Evolutionary conservation across 64 coral and sea anemone genomes (phyloP).

Genomic region (Anthopleura sola): DNA sequence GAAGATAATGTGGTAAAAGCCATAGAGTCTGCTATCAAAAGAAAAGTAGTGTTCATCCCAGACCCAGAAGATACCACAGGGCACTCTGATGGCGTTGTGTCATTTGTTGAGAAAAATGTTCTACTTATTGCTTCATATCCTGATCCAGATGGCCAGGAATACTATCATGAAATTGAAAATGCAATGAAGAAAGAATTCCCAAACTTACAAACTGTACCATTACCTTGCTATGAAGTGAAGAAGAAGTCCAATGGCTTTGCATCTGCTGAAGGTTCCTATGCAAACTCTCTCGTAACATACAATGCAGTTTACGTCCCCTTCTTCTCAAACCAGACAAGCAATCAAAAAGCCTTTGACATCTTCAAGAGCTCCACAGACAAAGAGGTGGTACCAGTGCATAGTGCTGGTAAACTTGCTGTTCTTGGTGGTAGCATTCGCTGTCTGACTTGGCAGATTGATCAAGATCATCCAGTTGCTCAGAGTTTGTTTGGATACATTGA

Average conservation of each 20-base stretch:
- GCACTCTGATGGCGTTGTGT: conserved; percentile 53
- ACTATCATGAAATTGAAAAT: conserved; percentile 30
- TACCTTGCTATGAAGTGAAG: conserved; percentile 60
- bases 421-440: conserved; percentile 48
- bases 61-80: conserved; percentile 64
- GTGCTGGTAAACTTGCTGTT: conserved; percentile 27
- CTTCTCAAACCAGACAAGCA: conserved; percentile 39
- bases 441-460: conserved; percentile 46
- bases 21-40: conserved; percentile 51
- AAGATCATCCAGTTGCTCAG: conserved; percentile 34
- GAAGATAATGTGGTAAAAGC: conserved; percentile 16
- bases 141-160: conserved; percentile 34
- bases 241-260: conserved; percentile 43
- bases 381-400: conserved; percentile 38
- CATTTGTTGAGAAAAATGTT: conserved; percentile 70
- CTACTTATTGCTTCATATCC: conserved; percentile 34
- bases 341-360: conserved; percentile 47
- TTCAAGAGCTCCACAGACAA: conserved; percentile 32
- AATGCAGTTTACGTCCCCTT: conserved; percentile 55
- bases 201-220: conserved; percentile 30
- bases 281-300: conserved; percentile 48
- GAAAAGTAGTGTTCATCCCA: conserved; percentile 52
- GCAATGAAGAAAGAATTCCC: conserved; percentile 53
- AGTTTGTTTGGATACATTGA: conserved; percentile 38
- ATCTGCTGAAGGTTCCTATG: conserved; percentile 63